These are phyloP conservation scores for Heliconius himera DNA, from an alignment of 1,140 invertebrate species.

Conservation along the genomic window DNA sequence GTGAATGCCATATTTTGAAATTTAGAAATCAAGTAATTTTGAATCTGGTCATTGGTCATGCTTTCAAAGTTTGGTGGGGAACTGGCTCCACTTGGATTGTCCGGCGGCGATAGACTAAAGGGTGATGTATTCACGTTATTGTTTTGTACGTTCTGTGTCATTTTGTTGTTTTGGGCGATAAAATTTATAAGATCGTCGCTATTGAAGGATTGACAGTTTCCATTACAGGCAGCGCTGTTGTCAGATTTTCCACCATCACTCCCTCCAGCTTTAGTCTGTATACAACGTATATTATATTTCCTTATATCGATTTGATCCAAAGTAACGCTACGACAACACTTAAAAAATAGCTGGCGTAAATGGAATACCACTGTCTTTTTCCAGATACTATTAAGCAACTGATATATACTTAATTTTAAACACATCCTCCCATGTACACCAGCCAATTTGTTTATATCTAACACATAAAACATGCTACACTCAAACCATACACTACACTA, in stretches of 20 bases:
- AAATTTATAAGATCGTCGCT: conserved; percentile 66
- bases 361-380: background rate
- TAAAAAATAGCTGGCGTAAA: background rate
- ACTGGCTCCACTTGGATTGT: conserved; percentile 45
- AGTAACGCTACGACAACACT: background rate
- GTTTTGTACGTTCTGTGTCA: conserved; percentile 59
- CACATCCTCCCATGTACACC: background rate
- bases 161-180: conserved; percentile 52
- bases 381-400: background rate
- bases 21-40: conserved; percentile 69
- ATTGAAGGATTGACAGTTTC: conserved; percentile 48
- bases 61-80: conserved; percentile 57
- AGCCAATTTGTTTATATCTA: background rate
- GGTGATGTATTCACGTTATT: conserved; percentile 58
- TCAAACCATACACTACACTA: background rate
- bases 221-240: conserved; percentile 47
- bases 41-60: conserved; percentile 71
- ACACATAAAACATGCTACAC: conserved; percentile 6
- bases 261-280: conserved; percentile 41
- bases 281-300: conserved; percentile 7
- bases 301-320: background rate
- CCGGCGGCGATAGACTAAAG: conserved; percentile 42
- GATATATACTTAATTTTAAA: background rate
- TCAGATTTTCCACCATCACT: conserved; percentile 44
- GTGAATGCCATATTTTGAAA: conserved; percentile 62